These are phyloP conservation scores for Lophius americanus DNA, from an alignment of 2,797 vertebrate species.

Conservation along the genomic window DNA sequence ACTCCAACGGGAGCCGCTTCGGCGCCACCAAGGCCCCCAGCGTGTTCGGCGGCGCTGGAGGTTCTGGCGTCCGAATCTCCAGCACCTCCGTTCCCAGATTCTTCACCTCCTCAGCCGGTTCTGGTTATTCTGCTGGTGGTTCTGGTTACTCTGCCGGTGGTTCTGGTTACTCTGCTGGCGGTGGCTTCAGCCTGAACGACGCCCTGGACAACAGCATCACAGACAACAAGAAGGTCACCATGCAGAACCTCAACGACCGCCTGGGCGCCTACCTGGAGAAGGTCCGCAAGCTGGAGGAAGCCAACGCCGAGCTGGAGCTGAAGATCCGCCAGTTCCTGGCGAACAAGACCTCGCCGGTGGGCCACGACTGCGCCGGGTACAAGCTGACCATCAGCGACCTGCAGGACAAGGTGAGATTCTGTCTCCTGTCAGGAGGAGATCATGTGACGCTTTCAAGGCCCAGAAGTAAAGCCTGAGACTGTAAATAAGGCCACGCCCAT, in stretches of 20 bases:
- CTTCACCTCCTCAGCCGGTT: slow-evolving; percentile 26
- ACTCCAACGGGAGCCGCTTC: background rate
- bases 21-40: slow-evolving; percentile 62
- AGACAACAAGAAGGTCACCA: slow-evolving; percentile 70
- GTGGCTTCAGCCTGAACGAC: slow-evolving; percentile 40
- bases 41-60: slow-evolving; percentile 75
- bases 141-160: background rate
- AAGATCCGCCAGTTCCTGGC: slow-evolving; percentile 86
- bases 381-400: slow-evolving; percentile 80
- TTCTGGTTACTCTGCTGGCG: background rate
- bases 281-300: slow-evolving; percentile 83
- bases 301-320: slow-evolving; percentile 86
- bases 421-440: background rate
- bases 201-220: slow-evolving; percentile 19
- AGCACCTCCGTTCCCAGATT: slow-evolving; percentile 1
- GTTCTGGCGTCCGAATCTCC: slow-evolving; percentile 66
- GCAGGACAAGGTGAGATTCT: slow-evolving; percentile 81
- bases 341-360: slow-evolving; percentile 57
- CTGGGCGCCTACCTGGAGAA: slow-evolving; percentile 87
- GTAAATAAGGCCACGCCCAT: slow-evolving; percentile 25
- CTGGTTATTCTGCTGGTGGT: background rate
- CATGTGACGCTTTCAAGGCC: background rate
- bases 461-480: too few species aligned
- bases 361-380: slow-evolving; percentile 76
- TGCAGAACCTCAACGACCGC: slow-evolving; percentile 92